Conservation (phyloP, 2,113 vertebrate species). For the Cavia porcellus region DNA sequence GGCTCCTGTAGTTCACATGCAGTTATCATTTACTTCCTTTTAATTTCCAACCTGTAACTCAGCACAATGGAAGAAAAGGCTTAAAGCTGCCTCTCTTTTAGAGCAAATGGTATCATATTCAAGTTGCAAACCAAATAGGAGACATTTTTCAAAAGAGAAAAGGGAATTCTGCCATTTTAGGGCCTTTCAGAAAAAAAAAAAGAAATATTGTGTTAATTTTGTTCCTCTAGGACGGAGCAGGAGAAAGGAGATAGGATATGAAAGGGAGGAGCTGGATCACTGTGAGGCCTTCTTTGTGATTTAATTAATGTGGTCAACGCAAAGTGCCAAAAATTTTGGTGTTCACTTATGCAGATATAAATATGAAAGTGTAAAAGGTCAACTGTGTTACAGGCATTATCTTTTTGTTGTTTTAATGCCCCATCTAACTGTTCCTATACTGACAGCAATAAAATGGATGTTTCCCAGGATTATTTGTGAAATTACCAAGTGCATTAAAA, state of each 20-base stretch:
- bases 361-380: slow-evolving; percentile 18
- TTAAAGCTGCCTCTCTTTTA: neutral
- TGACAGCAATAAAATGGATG: slow-evolving; percentile 1
- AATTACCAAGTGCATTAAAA: neutral
- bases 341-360: slow-evolving; percentile 43
- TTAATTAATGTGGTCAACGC: neutral
- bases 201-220: neutral
- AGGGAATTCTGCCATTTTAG: neutral
- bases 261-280: neutral
- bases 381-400: neutral
- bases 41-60: slow-evolving; percentile 17
- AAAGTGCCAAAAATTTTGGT: slow-evolving; percentile 1
- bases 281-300: slow-evolving; percentile 8
- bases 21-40: slow-evolving; percentile 36
- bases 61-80: neutral
- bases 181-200: neutral
- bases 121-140: slow-evolving; percentile 30
- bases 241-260: neutral
- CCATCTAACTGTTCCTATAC: neutral
- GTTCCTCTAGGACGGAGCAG: neutral
- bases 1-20: neutral
- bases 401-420: neutral
- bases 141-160: slow-evolving; percentile 36
- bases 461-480: neutral
- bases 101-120: slow-evolving; percentile 39